Evolutionary conservation across 2,888 invertebrate species (phyloP).

Genomic region (Protophormia terraenovae): DNA sequence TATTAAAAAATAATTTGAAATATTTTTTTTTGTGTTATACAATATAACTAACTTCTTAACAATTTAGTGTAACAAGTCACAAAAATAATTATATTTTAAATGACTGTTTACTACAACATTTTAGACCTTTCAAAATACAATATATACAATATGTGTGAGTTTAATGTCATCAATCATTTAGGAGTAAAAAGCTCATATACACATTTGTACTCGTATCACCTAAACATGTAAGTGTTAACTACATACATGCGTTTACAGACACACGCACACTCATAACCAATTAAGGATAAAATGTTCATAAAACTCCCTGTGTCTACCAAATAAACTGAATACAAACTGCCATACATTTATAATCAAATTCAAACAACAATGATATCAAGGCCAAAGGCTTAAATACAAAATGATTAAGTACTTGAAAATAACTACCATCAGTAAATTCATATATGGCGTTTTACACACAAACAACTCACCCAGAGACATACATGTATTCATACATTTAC

Average conservation of each 20-base stretch:
- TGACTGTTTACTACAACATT: constrained; percentile 21
- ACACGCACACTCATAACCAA: constrained; percentile 47
- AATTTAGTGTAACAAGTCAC: constrained; percentile 16
- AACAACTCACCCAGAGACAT: no score
- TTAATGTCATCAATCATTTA: constrained; percentile 50
- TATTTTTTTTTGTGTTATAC: no score
- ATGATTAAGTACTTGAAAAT: constrained; percentile 63
- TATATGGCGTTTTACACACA: constrained; percentile 16
- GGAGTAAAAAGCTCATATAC: neutral
- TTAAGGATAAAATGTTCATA: constrained; percentile 53
- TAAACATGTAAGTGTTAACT: constrained; percentile 40
- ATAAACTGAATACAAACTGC: constrained; percentile 56
- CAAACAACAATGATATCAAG: constrained; percentile 53
- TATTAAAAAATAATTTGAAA: no score
- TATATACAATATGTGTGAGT: neutral
- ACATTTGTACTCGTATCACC: neutral
- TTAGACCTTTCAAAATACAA: constrained; percentile 34
- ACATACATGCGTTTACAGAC: constrained; percentile 32
- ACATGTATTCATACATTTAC: constrained; percentile 32
- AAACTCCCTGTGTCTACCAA: constrained; percentile 46
- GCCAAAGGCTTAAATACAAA: constrained; percentile 67
- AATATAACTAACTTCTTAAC: neutral
- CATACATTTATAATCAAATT: constrained; percentile 21
- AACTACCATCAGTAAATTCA: neutral
- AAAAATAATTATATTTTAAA: constrained; percentile 42